Base-by-base conservation (phyloP, 2,797 vertebrate species). In the Hephaestus fuliginosus region DNA sequence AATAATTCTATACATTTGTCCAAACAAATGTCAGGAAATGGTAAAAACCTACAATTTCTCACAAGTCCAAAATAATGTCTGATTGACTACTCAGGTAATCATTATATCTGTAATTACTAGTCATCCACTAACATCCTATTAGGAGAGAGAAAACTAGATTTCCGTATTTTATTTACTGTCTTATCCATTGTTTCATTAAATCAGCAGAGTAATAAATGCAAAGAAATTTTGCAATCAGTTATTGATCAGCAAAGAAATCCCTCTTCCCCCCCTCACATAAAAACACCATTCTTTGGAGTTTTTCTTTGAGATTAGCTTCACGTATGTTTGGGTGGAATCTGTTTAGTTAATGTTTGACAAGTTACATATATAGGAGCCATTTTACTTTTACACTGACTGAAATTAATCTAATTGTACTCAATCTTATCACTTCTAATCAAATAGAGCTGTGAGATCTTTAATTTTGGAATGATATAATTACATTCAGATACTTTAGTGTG, bases 401-500 rank as follows among this genome's bases (percentile, higher is more conserved):
- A 65, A 66, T 18, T 7, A 60, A 72, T 72, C 22, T 66, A 66
- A 66, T 9, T 65, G 14, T 43, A 22, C 36, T 67, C 46, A 46
- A 25, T 43, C 63, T 69, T 20, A 62, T 62, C 65, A 61, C 41
- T 41, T 51, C 17, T 43, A 18, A 41, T 73, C 36, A 30, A 70
- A 43, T 17, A 25, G 25, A 25, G 25, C 25, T 25, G 25, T 25
- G 25, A 25, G 25, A 25, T 25, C 25, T 25, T 25, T 25, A 28
- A n/a, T 44, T 58, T 78, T 30, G 65, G 68, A 33, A 57, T 71
- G 51, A 41, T 57, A 65, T 28, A 22, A 41, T 57, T 78, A 51
- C 58, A 36, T 17, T 52, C 60, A 44, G 22, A 20, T 1, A 63
- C 70, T 46, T 77, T 39, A 41, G 17, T 41, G 4, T 22, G 28